These are phyloP conservation scores for Suillia variegata DNA, from an alignment of 2,888 invertebrate genomes.

Conservation along the genomic window DNA sequence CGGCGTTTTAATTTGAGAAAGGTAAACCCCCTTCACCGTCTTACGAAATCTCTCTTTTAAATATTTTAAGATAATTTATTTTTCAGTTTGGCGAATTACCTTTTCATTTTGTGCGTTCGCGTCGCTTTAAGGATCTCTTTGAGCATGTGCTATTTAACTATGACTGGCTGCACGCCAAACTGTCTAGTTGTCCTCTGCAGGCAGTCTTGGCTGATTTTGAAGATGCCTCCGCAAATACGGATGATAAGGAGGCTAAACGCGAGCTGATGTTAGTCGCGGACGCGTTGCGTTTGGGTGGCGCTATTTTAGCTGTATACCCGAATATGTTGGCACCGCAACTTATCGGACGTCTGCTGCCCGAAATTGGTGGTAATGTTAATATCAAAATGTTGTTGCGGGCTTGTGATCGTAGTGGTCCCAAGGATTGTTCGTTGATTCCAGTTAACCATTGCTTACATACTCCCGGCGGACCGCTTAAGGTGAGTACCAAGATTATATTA, in stretches of 20 bases:
- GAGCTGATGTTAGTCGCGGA: conserved; percentile 93
- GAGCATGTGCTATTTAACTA: conserved; percentile 95
- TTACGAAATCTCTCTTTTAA: conserved; percentile 4
- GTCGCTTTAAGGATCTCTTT: conserved; percentile 88
- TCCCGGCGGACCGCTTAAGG: conserved; percentile 97
- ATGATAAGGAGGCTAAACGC: conserved; percentile 74
- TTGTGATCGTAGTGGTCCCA: conserved; percentile 87
- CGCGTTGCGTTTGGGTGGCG: conserved; percentile 90
- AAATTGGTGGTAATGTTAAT: conserved; percentile 80
- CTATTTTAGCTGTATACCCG: conserved; percentile 88
- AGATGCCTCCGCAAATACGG: conserved; percentile 83
- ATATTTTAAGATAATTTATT: no score
- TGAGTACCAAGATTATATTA: conserved; percentile 48
- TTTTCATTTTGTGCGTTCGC: conserved; percentile 89
- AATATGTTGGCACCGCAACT: conserved; percentile 96
- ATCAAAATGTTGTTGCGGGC: conserved; percentile 87
- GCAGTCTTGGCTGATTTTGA: conserved; percentile 95
- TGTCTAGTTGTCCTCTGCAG: conserved; percentile 93
- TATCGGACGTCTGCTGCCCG: conserved; percentile 89
- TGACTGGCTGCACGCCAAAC: conserved; percentile 95
- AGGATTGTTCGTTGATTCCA: conserved; percentile 88
- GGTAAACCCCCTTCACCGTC: conserved; percentile 65
- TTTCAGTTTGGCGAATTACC: conserved; percentile 90
- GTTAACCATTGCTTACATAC: conserved; percentile 96
- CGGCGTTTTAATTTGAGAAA: conserved; percentile 93